Conservation (phyloP, 2,797 vertebrate genomes). For the Sebastes alutus region DNA sequence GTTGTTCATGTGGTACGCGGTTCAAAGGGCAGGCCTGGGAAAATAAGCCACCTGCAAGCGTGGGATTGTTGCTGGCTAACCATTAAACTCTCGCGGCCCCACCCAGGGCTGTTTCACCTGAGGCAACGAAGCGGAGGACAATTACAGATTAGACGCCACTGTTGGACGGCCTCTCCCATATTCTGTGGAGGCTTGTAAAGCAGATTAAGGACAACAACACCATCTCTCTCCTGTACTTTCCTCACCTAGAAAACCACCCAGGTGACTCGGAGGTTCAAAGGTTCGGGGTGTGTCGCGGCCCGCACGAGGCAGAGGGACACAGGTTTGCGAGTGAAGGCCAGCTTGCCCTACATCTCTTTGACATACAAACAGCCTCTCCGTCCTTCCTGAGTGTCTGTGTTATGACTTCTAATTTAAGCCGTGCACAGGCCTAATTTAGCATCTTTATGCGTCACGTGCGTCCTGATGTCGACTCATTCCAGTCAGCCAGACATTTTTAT, state of each 20-base stretch:
- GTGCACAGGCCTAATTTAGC: constrained; percentile 27
- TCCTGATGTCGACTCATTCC: constrained; percentile 23
- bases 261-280: constrained; percentile 75
- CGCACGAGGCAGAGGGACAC: constrained; percentile 5
- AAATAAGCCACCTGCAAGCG: constrained; percentile 62
- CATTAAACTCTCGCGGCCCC: constrained; percentile 66
- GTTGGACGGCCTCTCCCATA: constrained; percentile 71
- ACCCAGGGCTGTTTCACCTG: constrained; percentile 74
- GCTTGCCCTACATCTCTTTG: constrained; percentile 35
- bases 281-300: constrained; percentile 56
- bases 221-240: constrained; percentile 72
- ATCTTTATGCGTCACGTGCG: constrained; percentile 33
- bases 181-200: constrained; percentile 71
- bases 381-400: constrained; percentile 26
- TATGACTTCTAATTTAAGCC: constrained; percentile 30
- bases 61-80: constrained; percentile 71
- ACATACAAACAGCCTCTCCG: constrained; percentile 29
- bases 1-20: constrained; percentile 21
- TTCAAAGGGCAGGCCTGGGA: constrained; percentile 76
- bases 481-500: constrained; percentile 42
- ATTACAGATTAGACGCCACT: constrained; percentile 75
- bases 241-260: constrained; percentile 64
- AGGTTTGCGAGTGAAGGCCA: not conserved
- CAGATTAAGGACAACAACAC: constrained; percentile 75
- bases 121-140: constrained; percentile 71